These are phyloP conservation scores for Pseudococcus jackbeardsleyi DNA, from an alignment of 2,888 invertebrate genomes.

Conservation along the genomic window DNA sequence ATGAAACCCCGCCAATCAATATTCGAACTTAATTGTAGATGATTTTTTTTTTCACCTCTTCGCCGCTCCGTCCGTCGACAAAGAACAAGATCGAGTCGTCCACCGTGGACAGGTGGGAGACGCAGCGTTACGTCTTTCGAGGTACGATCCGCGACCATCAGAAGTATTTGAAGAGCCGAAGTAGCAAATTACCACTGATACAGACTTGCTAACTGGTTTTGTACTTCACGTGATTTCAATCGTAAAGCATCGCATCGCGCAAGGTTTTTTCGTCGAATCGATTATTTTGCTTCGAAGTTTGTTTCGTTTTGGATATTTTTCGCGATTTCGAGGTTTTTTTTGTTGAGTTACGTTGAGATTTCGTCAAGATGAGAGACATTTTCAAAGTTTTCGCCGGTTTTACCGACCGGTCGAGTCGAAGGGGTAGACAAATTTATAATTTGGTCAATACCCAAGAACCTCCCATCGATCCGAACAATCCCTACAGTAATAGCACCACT, in stretches of 20 bases:
- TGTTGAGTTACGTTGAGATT: neutral
- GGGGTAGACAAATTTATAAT: conserved; percentile 56
- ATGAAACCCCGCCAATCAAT: conserved; percentile 17
- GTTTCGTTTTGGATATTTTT: neutral
- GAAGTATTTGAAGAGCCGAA: conserved; percentile 54
- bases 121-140: conserved; percentile 14
- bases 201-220: conserved; percentile 56
- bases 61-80: neutral
- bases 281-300: neutral
- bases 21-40: conserved; percentile 7
- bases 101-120: conserved; percentile 60
- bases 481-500: conserved; percentile 55
- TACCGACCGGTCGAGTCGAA: conserved; percentile 54
- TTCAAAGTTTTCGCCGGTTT: conserved; percentile 61
- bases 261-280: conserved; percentile 19
- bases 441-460: conserved; percentile 59
- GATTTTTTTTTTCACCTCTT: neutral
- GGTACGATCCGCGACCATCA: conserved; percentile 3
- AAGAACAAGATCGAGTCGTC: conserved; percentile 59
- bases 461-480: conserved; percentile 46
- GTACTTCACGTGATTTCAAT: conserved; percentile 25
- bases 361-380: conserved; percentile 58
- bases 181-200: conserved; percentile 51
- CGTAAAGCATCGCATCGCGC: conserved; percentile 17
- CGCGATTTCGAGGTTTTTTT: conserved; percentile 9